These are phyloP conservation scores for Lateolabrax maculatus DNA, from an alignment of 2,797 vertebrate species.

Conservation along the genomic window DNA sequence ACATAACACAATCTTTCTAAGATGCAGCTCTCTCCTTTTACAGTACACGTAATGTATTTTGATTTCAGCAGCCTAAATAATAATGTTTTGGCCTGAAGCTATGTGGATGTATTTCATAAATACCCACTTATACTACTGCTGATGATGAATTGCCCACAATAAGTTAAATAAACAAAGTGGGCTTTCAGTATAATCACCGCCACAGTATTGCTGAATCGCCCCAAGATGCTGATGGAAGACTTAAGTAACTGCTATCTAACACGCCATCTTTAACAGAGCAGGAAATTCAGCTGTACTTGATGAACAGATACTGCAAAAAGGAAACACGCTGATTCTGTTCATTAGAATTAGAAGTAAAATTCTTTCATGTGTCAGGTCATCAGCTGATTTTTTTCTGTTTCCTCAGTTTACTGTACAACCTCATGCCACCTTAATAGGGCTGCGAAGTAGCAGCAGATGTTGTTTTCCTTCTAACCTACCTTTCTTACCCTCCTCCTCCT, in stretches of 20 bases:
- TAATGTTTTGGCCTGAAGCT: constrained; percentile 39
- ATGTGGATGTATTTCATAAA: constrained; percentile 51
- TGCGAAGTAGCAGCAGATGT: constrained; percentile 78
- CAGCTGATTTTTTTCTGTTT: constrained; percentile 42
- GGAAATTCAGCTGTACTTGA: constrained; percentile 41
- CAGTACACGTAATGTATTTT: constrained; percentile 5
- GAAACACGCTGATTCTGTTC: constrained; percentile 39
- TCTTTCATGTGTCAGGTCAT: constrained; percentile 53
- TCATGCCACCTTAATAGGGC: constrained; percentile 70
- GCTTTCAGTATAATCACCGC: constrained; percentile 49
- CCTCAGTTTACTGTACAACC: constrained; percentile 46
- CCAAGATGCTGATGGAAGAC: constrained; percentile 34
- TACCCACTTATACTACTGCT: constrained; percentile 33
- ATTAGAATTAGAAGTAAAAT: constrained; percentile 17
- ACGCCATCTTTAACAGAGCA: constrained; percentile 84
- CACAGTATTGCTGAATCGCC: constrained; percentile 34
- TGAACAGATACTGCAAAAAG: constrained; percentile 47
- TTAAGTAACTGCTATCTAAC: constrained; percentile 74
- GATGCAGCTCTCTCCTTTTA: not conserved
- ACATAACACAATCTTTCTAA: not conserved
- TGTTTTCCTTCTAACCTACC: constrained; percentile 89
- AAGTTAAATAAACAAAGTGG: constrained; percentile 46
- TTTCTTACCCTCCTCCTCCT: constrained; percentile 87
- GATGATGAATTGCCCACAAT: constrained; percentile 48
- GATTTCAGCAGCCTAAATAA: constrained; percentile 20